Base-by-base conservation (phyloP, 1,140 invertebrate species). In the Drosophila carrolli region DNA sequence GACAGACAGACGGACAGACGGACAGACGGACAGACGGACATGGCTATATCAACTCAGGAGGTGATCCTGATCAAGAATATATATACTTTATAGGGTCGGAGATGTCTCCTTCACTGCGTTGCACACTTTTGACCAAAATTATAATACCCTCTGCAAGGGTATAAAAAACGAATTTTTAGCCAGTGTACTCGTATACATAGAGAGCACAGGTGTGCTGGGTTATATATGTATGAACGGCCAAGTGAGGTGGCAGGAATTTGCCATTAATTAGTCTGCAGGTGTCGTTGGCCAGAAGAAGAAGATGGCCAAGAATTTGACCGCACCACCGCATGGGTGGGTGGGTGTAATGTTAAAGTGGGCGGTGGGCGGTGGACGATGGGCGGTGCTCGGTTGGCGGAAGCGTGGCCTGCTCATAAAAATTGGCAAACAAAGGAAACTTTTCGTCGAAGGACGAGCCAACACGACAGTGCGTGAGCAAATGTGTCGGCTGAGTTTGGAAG, bases 351-450 rank as follows among this genome's bases (percentile, higher is more conserved):
- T 35, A 2, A 5, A 10, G 27, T 9, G 23, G 11, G n/a, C n/a
- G 41, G 70, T 38, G 37, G 23, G n/a, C 8, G 27, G 4, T 32
- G 29, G 6, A 1, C 29, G 9, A 7, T 27, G 46, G 11, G 13
- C 23, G 63, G 23, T 29, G 14, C 7, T n/a, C 35, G 13, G 43
- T 23, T 23, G 50, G 40, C 71, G 68, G 70, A 46, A 55, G 71
- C 46, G 70, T 56, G 55, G 72, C 61, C 72, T 40, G 80, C 81
- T 78, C 81, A 84, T 83, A 84, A 84, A 83, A 83, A 83, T 83
- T 83, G 81, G 81, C 81, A 83, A 83, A 83, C 81, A 83, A 84
- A 79, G 76, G 81, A 78, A 79, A 84, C 81, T 84, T 83, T 81
- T 70, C 54, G 76, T 47, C 81, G 81, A 72, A 68, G 81, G 75